Percentiles rank a stretch among this genome's conserved stretches.
phyloP scores from a whole-genome alignment of 2,113 vertebrate species.

The Datnioides undecimradiatus region DNA sequence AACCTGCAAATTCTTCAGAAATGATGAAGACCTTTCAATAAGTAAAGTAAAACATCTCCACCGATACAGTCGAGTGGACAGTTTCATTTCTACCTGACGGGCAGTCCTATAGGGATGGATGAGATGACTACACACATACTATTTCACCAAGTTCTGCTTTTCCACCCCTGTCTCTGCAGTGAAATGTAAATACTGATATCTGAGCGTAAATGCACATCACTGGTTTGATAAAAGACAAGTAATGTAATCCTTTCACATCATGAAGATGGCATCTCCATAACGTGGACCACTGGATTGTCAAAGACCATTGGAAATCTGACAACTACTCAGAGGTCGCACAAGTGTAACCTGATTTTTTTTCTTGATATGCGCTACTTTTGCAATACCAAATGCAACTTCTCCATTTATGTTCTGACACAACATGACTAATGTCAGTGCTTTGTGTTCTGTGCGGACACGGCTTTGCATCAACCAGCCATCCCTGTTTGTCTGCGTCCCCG shows the following conservation, averaged over 20 bases:
- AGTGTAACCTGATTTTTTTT: neutral
- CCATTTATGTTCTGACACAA: neutral
- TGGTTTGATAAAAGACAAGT: conserved; percentile 32
- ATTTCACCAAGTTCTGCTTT: conserved; percentile 11
- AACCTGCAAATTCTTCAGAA: conserved; percentile 21
- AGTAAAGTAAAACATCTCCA: conserved; percentile 5
- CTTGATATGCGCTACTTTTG: neutral
- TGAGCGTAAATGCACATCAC: neutral
- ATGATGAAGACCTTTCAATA: neutral
- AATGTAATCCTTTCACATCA: neutral
- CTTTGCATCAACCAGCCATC: neutral
- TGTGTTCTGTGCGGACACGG: neutral
- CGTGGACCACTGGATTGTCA: conserved; percentile 15
- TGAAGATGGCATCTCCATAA: conserved; percentile 20
- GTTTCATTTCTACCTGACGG: neutral
- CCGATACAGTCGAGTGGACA: neutral
- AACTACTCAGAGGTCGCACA: neutral
- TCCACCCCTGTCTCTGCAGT: no score
- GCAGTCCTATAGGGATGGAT: neutral
- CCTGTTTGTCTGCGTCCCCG: neutral
- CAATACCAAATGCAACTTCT: neutral
- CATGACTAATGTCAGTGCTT: neutral
- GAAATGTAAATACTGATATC: conserved; percentile 21
- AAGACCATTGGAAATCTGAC: conserved; percentile 1
- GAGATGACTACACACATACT: neutral